Conservation (phyloP, 1,140 invertebrate species). For the Myzus persicae region DNA sequence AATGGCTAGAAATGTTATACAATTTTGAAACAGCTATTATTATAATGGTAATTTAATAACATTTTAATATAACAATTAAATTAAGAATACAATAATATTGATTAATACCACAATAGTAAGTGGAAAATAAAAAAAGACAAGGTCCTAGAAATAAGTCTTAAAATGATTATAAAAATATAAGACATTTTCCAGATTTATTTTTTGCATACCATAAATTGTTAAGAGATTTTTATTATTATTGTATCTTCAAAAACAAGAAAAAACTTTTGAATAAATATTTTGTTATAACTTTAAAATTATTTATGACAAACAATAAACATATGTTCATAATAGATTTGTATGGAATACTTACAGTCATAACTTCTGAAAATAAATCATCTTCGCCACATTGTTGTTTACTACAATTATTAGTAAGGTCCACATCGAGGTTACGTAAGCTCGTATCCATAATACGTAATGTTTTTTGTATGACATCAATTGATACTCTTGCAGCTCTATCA, state of each 20-base stretch:
- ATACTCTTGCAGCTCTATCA: constrained; percentile 82
- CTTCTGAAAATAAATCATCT: constrained; percentile 82
- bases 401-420: constrained; percentile 83
- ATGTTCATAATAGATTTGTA: not conserved
- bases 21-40: not conserved
- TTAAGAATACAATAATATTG: not conserved
- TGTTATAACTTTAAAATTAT: not conserved
- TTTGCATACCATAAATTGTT: not conserved
- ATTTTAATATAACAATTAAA: not conserved
- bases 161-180: not conserved
- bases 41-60: not conserved
- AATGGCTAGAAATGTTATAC: constrained; percentile 69
- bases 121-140: not conserved
- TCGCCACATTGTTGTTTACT: constrained; percentile 72
- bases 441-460: constrained; percentile 85
- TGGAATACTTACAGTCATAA: constrained; percentile 79
- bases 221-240: not conserved
- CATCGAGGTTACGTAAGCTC: constrained; percentile 85
- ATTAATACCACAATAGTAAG: not conserved
- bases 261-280: not conserved
- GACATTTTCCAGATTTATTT: not conserved
- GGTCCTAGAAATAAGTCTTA: not conserved
- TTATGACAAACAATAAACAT: not conserved
- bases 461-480: constrained; percentile 85
- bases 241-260: not conserved